Base-by-base conservation (phyloP, 2,113 vertebrate species). In the Coreoperca whiteheadi region DNA sequence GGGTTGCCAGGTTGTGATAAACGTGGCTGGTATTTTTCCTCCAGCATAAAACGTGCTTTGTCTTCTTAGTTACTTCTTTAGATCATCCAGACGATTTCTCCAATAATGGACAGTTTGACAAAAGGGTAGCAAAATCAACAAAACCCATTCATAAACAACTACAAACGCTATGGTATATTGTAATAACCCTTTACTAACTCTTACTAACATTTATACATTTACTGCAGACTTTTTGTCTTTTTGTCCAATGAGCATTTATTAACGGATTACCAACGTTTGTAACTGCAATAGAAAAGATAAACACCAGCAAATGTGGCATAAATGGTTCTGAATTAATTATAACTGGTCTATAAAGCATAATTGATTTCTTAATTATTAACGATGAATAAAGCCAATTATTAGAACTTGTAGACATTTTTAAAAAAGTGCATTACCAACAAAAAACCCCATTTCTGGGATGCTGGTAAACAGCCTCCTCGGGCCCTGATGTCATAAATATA, bases 401-500 rank as follows among this genome's bases (percentile, higher is more conserved):
- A 23, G 1, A 46, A 50, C 6, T 50, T 20, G 21, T 6, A 48
- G 59, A 57, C 9, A 2, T 16, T 11, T 15, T 6, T 4, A 9
- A 30, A 51, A 34, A 72, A 30, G 65, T 30, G 41, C 28, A 8
- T 51, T 15, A 1, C 28, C 28, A 7, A 34, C 41, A 74, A 16
- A 18, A 56, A 57, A 67, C 6, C 23, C 43, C 37, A 25, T 65
- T 41, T 61, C 64, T 76, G 60, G 34, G 67, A 83, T 28, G n/a
- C 76, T 51, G 63, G 87, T 84, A 91, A 72, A 63, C 80, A 77
- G 73, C 48, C 51, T 48, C 61, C 68, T 64, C 68, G 32, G 86
- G 84, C 86, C 41, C 48, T 78, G 70, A 82, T 78, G 83, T 76
- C 65, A 79, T 79, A 64, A 89, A 89, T 46, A 80, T 79, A 85